Evolutionary conservation across 1,140 invertebrate species (phyloP).

Genomic region (Rhopalosiphum maidis): DNA sequence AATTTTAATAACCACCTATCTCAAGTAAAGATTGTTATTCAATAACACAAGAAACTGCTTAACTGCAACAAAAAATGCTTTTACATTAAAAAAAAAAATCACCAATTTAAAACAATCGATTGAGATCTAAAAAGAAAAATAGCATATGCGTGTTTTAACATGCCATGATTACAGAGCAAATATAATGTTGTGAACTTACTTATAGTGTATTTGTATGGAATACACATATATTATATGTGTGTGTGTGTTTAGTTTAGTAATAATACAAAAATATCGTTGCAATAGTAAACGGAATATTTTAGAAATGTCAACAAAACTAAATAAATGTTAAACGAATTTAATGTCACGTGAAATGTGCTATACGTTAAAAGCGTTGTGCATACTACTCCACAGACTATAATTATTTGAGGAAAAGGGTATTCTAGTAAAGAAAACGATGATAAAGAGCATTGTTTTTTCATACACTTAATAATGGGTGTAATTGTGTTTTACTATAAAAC

Average conservation of each 20-base stretch:
- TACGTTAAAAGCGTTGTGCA: background rate
- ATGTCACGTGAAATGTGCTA: background rate
- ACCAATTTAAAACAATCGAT: background rate
- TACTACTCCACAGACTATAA: background rate
- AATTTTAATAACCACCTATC: background rate
- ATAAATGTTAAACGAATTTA: background rate
- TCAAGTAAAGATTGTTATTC: background rate
- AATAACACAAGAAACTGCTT: background rate
- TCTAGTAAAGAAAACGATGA: background rate
- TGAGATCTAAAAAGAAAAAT: background rate
- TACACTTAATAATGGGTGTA: background rate
- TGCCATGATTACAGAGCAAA: background rate
- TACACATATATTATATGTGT: background rate
- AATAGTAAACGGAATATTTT: background rate
- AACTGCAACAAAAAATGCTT: background rate
- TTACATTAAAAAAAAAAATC: background rate
- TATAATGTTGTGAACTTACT: background rate
- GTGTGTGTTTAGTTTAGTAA: background rate
- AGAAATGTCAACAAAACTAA: constrained; percentile 12
- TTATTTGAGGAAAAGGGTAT: background rate
- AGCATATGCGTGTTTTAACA: background rate
- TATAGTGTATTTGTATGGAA: background rate
- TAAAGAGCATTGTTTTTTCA: background rate
- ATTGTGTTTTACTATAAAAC: background rate
- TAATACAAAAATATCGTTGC: background rate